Base-by-base conservation (phyloP, 2,888 invertebrate species). In the Athripsodes cinereus region DNA sequence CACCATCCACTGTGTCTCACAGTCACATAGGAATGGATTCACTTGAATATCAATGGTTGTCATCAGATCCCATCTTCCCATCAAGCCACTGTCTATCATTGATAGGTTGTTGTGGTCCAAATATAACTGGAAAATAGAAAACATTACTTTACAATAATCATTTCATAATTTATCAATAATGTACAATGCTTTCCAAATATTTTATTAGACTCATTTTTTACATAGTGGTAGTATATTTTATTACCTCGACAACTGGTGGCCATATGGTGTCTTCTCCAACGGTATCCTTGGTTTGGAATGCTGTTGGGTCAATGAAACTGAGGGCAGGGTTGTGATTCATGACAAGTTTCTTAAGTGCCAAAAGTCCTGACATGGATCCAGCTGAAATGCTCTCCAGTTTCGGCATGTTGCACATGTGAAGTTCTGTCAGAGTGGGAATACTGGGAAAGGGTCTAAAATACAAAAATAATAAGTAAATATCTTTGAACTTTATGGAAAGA, bases 11-110 rank as follows among this genome's bases (percentile, higher is more conserved):
- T 88, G 85, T 59, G 91, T 90, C 60, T 85, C 80, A 67, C 88
- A 89, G 69, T 91, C 90, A 68, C 92, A 93, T 22, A 81, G 75
- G 85, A 83, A 92, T 0, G 87, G 85, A 69, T 92, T 92, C 66
- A 81, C 80, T 34, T 81, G 80, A 8, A 93, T 77, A 64, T 89
- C 85, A 52, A 92, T 69, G 52, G 76, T 76, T 22, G 80, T 74
- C 16, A 93, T 69, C 22, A 80, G 72, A 66, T 88, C 85, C 92
- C 91, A 92, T 54, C 85, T 81, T 1, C 81, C 79, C 2, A 87
- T 64, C 46, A 88, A 70, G 13, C 79, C 76, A n/a, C 76, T 73
- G 63, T 89, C 82, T n/a, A 93, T 71, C 64, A 82, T 82, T 0
- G 80, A 72, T 2, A 90, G 71, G 64, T 85, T 85, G 72, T 93